Percentiles rank a stretch among this genome's conserved stretches.
Evolutionary conservation across 2,797 vertebrate species (phyloP).

Genomic region (Pristis pectinata): DNA sequence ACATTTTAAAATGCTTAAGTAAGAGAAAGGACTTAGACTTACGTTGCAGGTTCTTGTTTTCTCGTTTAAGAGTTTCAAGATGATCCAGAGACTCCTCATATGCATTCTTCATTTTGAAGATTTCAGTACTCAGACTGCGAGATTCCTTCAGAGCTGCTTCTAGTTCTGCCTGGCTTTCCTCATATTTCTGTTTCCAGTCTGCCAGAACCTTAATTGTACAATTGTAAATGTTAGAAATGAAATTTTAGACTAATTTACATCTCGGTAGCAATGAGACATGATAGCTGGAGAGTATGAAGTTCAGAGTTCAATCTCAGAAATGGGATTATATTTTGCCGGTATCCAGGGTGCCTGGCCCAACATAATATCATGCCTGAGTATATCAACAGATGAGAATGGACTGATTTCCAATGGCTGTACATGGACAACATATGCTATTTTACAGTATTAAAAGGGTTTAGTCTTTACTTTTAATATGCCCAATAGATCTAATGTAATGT

Average conservation of each 20-base stretch:
- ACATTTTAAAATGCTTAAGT: constrained; percentile 11
- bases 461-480: neutral
- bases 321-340: neutral
- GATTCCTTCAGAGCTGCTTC: constrained; percentile 57
- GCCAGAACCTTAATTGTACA: constrained; percentile 50
- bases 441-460: neutral
- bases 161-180: constrained; percentile 55
- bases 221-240: constrained; percentile 2
- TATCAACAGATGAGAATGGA: neutral
- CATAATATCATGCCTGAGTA: neutral
- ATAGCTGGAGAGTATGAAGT: neutral
- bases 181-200: constrained; percentile 60
- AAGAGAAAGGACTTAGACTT: constrained; percentile 40
- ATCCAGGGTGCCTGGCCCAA: neutral
- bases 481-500: neutral
- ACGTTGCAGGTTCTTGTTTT: constrained; percentile 57
- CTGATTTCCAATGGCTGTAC: neutral
- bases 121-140: constrained; percentile 48
- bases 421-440: neutral
- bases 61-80: constrained; percentile 54
- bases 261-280: neutral
- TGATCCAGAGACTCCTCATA: constrained; percentile 57
- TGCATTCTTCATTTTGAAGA: constrained; percentile 60
- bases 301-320: neutral
- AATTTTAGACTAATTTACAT: neutral